Percentiles rank a stretch among this genome's conserved stretches.
These are phyloP conservation scores for Gyrodactylus bullatarudis DNA, from an alignment of 1,140 invertebrate species.

Conservation along the genomic window DNA sequence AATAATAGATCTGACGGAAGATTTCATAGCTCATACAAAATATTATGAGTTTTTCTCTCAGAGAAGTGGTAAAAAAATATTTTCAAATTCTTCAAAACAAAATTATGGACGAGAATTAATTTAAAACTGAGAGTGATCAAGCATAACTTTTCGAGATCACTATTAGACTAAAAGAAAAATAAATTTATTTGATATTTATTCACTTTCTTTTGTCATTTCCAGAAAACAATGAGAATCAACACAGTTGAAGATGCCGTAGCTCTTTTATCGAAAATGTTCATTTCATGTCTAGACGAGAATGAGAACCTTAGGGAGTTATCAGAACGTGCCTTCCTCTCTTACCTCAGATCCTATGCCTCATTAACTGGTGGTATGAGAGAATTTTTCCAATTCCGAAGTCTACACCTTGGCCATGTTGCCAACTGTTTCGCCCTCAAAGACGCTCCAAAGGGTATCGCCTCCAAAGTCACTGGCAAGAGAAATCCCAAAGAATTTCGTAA, in stretches of 20 bases:
- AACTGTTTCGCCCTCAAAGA: background rate
- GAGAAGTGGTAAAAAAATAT: too few species aligned
- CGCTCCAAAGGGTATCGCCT: background rate
- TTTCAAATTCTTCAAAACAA: too few species aligned
- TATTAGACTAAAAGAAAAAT: too few species aligned
- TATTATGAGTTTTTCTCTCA: too few species aligned
- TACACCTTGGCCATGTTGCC: constrained; percentile 1
- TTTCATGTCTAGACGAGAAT: background rate
- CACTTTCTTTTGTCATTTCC: too few species aligned
- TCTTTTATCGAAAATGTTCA: background rate
- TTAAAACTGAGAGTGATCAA: too few species aligned
- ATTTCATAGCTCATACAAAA: too few species aligned
- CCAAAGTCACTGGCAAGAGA: background rate
- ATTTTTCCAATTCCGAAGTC: background rate
- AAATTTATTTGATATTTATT: too few species aligned
- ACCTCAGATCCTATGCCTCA: background rate
- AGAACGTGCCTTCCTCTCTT: background rate
- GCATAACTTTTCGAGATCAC: too few species aligned
- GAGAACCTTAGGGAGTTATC: background rate
- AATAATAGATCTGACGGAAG: too few species aligned
- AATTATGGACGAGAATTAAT: too few species aligned
- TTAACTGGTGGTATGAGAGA: background rate
- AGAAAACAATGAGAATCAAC: background rate
- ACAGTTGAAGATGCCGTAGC: background rate
- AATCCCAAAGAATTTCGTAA: background rate